phyloP scores from a whole-genome alignment of 2,888 invertebrate genomes.

The Watsonalla cultraria region DNA sequence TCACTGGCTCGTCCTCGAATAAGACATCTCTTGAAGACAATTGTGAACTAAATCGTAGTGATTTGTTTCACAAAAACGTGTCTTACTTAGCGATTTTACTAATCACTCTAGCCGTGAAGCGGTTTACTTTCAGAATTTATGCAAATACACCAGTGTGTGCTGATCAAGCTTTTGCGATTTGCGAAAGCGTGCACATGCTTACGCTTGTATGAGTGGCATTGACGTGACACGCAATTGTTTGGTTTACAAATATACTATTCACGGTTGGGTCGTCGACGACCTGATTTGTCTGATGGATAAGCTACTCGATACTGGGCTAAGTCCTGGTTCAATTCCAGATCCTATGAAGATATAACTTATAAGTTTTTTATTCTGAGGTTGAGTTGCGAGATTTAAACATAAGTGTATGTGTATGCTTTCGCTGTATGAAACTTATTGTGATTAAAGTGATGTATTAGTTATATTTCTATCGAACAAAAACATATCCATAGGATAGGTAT shows the following conservation, averaged over 20 bases:
- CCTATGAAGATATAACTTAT: too few relatives aligned
- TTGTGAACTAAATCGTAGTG: conserved; percentile 25
- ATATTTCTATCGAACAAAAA: too few relatives aligned
- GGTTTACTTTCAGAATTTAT: conserved; percentile 2
- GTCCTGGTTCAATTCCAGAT: too few relatives aligned
- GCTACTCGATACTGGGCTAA: too few relatives aligned
- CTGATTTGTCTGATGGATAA: too few relatives aligned
- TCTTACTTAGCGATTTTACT: conserved; percentile 14
- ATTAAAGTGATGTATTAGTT: too few relatives aligned
- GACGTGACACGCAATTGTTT: neutral
- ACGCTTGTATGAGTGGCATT: neutral
- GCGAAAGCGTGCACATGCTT: neutral
- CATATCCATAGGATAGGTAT: too few relatives aligned
- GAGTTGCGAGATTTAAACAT: neutral
- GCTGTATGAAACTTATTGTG: too few relatives aligned
- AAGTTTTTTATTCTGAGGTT: too few relatives aligned
- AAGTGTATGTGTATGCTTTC: too few relatives aligned
- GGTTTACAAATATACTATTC: neutral
- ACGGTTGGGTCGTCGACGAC: too few relatives aligned
- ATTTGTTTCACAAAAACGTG: conserved; percentile 24
- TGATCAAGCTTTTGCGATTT: conserved; percentile 1
- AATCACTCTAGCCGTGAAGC: conserved; percentile 12
- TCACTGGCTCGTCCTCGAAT: conserved; percentile 11
- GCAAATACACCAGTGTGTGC: neutral
- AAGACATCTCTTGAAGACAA: conserved; percentile 16